Base-by-base conservation (phyloP, 53 echinoderm and acorn worm genomes). In the Holothuria scabra region DNA sequence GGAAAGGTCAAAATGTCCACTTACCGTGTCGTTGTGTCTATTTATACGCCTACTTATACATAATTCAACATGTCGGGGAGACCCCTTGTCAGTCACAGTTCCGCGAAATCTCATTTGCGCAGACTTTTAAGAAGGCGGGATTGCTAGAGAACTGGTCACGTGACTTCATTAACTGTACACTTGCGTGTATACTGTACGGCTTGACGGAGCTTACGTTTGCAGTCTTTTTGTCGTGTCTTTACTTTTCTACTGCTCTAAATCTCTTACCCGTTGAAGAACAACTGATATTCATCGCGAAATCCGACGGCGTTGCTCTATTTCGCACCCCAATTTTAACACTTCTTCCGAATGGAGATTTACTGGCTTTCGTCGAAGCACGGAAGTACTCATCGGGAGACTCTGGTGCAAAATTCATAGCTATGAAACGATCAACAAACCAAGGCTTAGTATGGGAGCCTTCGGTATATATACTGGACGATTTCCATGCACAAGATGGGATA, bases 291-390 rank as follows among this genome's bases (percentile, higher is more conserved):
- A 76, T 65, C 29, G 34, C 56, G 65, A 69, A 56, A 5, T 76
- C 83, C 48, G 87, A 81, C 3, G 41, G 60, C 1, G 65, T 66
- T 79, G 21, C 65, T 58, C 59, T 33, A 28, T 91, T 87, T 60
- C 79, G 91, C 23, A 87, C 87, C 46, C 91, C 91, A 14, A 84
- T 91, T 33, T 63, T 91, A 22, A 26, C 76, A 14, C 87, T 56
- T 35, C 68, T 87, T 18, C 91, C 91, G 46, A 91, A 74, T 6
- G 87, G 91, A 0, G 87, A 91, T 60, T 25, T 91, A 13, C 64
- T 91, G 11, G 87, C 87, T 24, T 91, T 91, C 63, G 80, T 87
- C 12, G 91, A 82, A 24, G 83, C 87, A 14, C 65, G 91, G 20
- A 91, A 91, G 80, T 67, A 68, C 33, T 84, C 67, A n/a, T 8